Evolutionary conservation across 2,888 invertebrate genomes (phyloP).

Genomic region (Torymus tubicola): DNA sequence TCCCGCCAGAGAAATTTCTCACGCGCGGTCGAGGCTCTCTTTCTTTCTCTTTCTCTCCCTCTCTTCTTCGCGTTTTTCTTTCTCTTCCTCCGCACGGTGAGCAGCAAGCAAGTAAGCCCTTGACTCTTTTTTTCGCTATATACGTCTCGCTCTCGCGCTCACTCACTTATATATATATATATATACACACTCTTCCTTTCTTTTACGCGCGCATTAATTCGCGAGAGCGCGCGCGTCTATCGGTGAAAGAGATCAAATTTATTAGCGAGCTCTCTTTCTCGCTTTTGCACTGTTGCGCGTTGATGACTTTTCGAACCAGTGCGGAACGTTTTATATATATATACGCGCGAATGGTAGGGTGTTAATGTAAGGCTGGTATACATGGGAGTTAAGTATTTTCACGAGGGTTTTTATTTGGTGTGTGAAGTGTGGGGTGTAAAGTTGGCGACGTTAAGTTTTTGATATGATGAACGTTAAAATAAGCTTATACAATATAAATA

Average conservation of each 20-base stretch:
- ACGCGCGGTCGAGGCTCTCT: conserved; percentile 41
- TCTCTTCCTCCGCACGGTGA: conserved; percentile 8
- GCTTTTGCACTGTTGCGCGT: neutral
- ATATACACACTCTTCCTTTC: conserved; percentile 32
- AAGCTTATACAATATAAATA: too few species aligned
- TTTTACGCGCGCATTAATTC: conserved; percentile 42
- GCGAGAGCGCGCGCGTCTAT: conserved; percentile 26
- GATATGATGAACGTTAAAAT: too few species aligned
- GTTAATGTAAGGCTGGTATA: too few species aligned
- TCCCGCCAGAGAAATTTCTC: conserved; percentile 58
- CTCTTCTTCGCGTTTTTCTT: conserved; percentile 41
- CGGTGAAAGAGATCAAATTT: conserved; percentile 52
- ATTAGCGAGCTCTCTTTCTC: conserved; percentile 36
- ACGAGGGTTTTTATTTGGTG: too few species aligned
- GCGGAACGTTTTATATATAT: too few species aligned
- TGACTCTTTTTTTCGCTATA: conserved; percentile 38
- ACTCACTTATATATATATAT: neutral
- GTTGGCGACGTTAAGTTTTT: too few species aligned
- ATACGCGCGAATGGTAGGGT: too few species aligned
- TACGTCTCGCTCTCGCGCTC: neutral
- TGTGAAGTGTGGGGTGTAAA: too few species aligned
- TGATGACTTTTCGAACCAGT: neutral
- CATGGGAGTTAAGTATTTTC: too few species aligned
- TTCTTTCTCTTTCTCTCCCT: conserved; percentile 3
- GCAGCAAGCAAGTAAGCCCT: conserved; percentile 23